A percentile compares a stretch with the other conserved stretches of the same genome.
phyloP scores from a whole-genome alignment of 2,797 vertebrate genomes.

The Hydrocynus forskahlii region DNA sequence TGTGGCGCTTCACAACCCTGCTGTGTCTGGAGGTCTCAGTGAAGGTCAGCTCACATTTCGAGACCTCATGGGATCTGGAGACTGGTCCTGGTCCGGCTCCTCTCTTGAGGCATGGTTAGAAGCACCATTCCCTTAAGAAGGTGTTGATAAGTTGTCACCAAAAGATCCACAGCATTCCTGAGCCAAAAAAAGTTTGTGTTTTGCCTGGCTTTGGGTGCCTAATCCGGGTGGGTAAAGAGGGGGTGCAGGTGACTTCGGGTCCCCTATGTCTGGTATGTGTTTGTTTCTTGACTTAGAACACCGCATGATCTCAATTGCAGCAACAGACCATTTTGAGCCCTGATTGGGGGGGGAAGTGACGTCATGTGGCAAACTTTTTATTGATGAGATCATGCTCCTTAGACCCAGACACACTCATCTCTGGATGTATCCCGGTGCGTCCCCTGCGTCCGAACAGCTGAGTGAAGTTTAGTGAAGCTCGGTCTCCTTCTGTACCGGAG shows the following conservation, averaged over 20 bases:
- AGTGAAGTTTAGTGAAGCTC: background rate
- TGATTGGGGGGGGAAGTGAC: conserved; percentile 40
- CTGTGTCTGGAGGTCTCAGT: conserved; percentile 29
- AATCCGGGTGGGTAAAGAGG: conserved; percentile 37
- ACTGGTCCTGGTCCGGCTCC: conserved; percentile 21
- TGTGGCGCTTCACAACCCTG: conserved; percentile 11
- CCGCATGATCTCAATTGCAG: conserved; percentile 55
- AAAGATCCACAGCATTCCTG: conserved; percentile 49
- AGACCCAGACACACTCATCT: conserved; percentile 44
- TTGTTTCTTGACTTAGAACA: conserved; percentile 54
- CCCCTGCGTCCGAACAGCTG: background rate
- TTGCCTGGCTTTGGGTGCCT: conserved; percentile 50
- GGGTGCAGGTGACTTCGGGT: conserved; percentile 5
- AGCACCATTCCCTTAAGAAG: conserved; percentile 11
- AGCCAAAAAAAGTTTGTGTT: conserved; percentile 61
- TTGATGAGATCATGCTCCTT: conserved; percentile 59
- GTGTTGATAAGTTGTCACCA: conserved; percentile 44
- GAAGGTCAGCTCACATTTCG: conserved; percentile 15
- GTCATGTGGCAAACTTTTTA: conserved; percentile 53
- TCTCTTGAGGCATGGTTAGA: background rate
- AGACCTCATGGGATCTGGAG: conserved; percentile 13
- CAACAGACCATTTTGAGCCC: conserved; percentile 45
- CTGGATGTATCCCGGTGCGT: conserved; percentile 13
- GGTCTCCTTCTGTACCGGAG: background rate
- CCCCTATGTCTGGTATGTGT: conserved; percentile 60